Percentiles rank a stretch among this genome's conserved stretches.
phyloP scores from a whole-genome alignment of 2,797 vertebrate genomes.

The Myripristis murdjan region DNA sequence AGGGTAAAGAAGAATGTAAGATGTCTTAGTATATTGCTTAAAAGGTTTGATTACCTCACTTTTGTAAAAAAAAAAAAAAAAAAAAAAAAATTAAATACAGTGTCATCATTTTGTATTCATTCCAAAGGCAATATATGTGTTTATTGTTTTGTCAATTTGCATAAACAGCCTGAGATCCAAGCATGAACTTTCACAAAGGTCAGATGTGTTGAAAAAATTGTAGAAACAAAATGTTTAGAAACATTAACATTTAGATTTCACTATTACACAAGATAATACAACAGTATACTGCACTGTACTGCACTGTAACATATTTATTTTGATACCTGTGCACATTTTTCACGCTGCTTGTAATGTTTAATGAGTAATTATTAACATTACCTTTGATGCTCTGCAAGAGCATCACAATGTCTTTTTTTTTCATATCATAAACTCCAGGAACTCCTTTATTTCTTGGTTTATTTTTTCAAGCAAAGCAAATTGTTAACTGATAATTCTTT shows the following conservation, averaged over 20 bases:
- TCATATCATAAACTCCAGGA: neutral
- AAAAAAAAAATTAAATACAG: slow-evolving; percentile 17
- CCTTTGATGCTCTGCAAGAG: neutral
- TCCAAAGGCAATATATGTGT: slow-evolving; percentile 17
- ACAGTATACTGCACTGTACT: neutral
- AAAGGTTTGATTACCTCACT: slow-evolving; percentile 19
- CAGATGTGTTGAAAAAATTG: neutral
- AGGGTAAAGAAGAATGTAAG: slow-evolving; percentile 91
- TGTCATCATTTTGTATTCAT: slow-evolving; percentile 40
- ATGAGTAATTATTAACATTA: neutral
- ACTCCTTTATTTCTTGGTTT: neutral
- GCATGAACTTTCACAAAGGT: slow-evolving; percentile 6
- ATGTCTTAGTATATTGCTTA: slow-evolving; percentile 81
- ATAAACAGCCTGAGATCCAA: neutral
- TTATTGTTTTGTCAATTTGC: neutral
- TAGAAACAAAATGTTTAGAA: slow-evolving; percentile 1
- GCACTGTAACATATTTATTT: slow-evolving; percentile 17
- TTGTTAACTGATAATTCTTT: neutral
- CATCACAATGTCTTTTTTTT: neutral
- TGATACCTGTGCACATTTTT: slow-evolving; percentile 31
- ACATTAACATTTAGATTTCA: slow-evolving; percentile 11
- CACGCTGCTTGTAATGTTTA: slow-evolving; percentile 31
- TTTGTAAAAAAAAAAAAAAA: neutral
- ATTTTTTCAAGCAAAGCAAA: neutral
- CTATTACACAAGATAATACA: neutral